phyloP scores from a whole-genome alignment of 2,797 vertebrate genomes.

The Sebastes hopkinsi region DNA sequence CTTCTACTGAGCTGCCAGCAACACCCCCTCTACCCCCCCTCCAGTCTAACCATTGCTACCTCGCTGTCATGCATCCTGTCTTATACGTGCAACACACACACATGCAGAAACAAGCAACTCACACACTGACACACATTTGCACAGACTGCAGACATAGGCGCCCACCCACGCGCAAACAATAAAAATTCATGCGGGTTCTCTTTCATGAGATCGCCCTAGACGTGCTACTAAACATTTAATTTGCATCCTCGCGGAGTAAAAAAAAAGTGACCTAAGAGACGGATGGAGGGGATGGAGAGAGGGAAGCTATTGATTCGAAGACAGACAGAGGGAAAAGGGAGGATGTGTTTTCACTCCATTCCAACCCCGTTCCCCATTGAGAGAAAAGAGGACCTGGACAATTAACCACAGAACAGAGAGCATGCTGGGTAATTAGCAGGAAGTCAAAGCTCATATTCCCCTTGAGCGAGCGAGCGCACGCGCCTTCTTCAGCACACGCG shows the following conservation, averaged over 20 bases:
- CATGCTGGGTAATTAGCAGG: constrained; percentile 83
- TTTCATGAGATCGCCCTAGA: constrained; percentile 42
- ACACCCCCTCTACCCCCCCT: neutral
- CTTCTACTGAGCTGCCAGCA: constrained; percentile 34
- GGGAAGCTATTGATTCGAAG: constrained; percentile 45
- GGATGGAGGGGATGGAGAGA: constrained; percentile 17
- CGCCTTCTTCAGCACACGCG: constrained; percentile 1
- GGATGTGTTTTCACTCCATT: constrained; percentile 61
- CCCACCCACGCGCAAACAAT: constrained; percentile 43
- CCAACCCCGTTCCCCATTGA: constrained; percentile 63
- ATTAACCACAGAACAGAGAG: constrained; percentile 83
- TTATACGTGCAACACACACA: constrained; percentile 34
- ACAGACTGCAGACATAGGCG: constrained; percentile 19
- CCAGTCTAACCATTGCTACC: constrained; percentile 41
- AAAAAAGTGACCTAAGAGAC: constrained; percentile 42
- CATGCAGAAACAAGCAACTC: constrained; percentile 23
- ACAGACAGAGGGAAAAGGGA: constrained; percentile 19
- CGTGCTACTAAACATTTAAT: constrained; percentile 59
- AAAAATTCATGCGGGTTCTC: constrained; percentile 44
- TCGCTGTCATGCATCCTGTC: constrained; percentile 56
- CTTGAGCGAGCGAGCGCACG: constrained; percentile 52
- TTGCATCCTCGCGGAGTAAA: constrained; percentile 41
- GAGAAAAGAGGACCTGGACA: constrained; percentile 77
- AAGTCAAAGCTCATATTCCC: constrained; percentile 79
- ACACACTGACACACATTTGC: constrained; percentile 51